Evolutionary conservation across 1,140 invertebrate genomes (phyloP).

Genomic region (Listronotus bonariensis): DNA sequence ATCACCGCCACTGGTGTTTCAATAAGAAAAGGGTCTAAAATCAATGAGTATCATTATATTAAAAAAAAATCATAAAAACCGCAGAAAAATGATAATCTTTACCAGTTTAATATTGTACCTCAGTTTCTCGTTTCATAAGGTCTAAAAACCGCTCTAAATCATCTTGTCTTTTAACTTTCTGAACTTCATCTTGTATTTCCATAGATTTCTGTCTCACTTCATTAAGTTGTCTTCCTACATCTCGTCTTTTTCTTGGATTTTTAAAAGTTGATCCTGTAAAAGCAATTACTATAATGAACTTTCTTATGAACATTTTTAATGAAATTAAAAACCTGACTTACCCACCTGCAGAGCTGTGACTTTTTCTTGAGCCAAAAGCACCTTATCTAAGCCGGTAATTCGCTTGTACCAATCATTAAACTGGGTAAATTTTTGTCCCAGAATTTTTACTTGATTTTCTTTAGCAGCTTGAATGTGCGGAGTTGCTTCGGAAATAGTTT

Average conservation of each 20-base stretch:
- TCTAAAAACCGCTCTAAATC: conserved; percentile 48
- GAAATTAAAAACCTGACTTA: conserved; percentile 6
- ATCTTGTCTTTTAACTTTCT: conserved; percentile 51
- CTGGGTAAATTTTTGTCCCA: conserved; percentile 50
- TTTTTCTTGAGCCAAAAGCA: conserved; percentile 56
- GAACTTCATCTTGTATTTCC: conserved; percentile 52
- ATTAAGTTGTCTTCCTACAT: conserved; percentile 43
- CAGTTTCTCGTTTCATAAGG: conserved; percentile 52
- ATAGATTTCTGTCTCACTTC: conserved; percentile 47
- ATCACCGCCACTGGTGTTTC: no score
- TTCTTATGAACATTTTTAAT: no score
- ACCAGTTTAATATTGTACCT: no score
- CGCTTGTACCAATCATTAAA: conserved; percentile 57
- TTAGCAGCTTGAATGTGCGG: conserved; percentile 33
- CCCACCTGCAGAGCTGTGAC: conserved; percentile 55
- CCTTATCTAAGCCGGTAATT: conserved; percentile 58
- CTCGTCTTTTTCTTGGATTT: conserved; percentile 49
- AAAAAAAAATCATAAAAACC: no score
- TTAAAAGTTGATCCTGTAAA: conserved; percentile 46
- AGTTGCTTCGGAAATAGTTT: conserved; percentile 31
- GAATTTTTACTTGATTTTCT: conserved; percentile 38
- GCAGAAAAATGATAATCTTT: no score
- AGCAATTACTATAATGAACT: background rate
- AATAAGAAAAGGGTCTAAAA: no score
- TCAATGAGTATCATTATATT: no score